phyloP scores from a whole-genome alignment of 2,113 vertebrate genomes.

The Scatophagus argus region DNA sequence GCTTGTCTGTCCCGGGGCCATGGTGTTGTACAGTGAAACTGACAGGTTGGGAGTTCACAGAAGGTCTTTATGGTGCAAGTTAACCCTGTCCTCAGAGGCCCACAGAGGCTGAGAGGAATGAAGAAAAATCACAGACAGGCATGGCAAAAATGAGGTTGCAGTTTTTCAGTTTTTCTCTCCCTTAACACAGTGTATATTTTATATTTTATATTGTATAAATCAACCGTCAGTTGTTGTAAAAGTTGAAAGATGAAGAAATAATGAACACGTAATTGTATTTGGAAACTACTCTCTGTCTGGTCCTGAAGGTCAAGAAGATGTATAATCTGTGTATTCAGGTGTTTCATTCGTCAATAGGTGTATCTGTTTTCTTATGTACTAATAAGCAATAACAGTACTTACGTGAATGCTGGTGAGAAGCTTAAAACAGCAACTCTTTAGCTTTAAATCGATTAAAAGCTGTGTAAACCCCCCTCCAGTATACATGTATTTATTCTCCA shows the following conservation, averaged over 20 bases:
- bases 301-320: background rate
- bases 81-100: slow-evolving; percentile 60
- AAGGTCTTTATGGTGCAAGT: slow-evolving; percentile 65
- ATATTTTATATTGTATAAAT: background rate
- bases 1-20: slow-evolving; percentile 75
- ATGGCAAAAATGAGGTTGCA: slow-evolving; percentile 19
- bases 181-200: background rate
- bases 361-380: too few species aligned
- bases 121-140: slow-evolving; percentile 3
- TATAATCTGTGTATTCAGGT: too few species aligned
- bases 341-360: too few species aligned
- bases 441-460: too few species aligned
- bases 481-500: background rate
- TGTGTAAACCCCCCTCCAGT: background rate
- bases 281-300: background rate
- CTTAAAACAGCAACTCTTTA: background rate
- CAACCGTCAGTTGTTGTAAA: background rate
- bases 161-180: slow-evolving; percentile 4
- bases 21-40: slow-evolving; percentile 76
- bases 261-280: background rate
- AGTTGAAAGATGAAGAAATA: background rate
- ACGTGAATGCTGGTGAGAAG: too few species aligned
- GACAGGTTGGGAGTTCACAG: slow-evolving; percentile 77
- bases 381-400: too few species aligned
- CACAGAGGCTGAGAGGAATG: slow-evolving; percentile 27